phyloP scores from a whole-genome alignment of 2,113 vertebrate species.

The Semnopithecus entellus region DNA sequence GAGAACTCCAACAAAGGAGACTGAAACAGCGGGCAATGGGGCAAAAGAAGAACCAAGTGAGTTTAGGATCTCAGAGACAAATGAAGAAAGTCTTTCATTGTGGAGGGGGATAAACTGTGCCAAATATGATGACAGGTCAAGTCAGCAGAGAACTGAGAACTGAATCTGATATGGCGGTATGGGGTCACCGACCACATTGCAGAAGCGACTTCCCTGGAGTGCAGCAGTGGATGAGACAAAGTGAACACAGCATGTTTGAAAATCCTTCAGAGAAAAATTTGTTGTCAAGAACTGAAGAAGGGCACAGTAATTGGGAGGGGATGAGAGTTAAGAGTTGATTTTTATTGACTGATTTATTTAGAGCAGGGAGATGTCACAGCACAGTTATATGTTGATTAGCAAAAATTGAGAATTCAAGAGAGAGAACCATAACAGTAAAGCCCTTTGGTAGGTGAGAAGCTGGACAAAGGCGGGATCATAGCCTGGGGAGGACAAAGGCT shows the following conservation, averaged over 20 bases:
- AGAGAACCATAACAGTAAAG: rapidly evolving
- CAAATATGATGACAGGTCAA: background rate
- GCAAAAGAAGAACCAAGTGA: background rate
- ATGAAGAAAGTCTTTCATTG: background rate
- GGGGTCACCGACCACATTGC: rapidly evolving
- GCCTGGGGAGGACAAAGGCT: no score
- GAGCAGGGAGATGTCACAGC: background rate
- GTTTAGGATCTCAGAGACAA: background rate
- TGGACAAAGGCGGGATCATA: background rate
- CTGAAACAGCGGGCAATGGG: background rate
- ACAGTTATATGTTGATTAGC: background rate
- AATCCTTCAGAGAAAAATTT: background rate
- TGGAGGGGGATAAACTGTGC: background rate
- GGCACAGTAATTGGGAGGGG: background rate
- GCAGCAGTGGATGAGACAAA: background rate
- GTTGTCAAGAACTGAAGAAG: background rate
- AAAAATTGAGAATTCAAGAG: background rate
- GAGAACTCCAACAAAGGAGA: background rate
- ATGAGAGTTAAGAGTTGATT: background rate
- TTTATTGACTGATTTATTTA: background rate
- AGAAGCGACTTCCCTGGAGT: background rate
- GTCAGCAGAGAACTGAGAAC: background rate
- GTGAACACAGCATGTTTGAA: background rate
- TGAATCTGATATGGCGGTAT: background rate
- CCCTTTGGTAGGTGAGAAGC: background rate